Conservation (phyloP, 2,888 invertebrate species). For the Xestia sexstrigata region DNA sequence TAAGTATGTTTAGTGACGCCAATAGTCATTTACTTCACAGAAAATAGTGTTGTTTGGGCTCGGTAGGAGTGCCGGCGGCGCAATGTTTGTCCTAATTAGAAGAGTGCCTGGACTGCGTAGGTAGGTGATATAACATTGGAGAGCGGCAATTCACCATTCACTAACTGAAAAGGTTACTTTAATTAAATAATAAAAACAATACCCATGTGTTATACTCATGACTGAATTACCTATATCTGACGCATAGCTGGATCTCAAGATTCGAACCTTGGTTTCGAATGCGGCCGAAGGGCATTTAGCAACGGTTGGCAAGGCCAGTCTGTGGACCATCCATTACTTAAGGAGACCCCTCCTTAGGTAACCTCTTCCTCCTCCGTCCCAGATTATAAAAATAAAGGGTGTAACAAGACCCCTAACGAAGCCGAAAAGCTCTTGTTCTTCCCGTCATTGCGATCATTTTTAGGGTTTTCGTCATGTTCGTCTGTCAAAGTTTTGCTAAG, state of each 20-base stretch:
- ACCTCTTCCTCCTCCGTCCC: too few relatives aligned
- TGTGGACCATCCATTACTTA: background rate
- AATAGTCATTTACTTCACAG: background rate
- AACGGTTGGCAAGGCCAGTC: background rate
- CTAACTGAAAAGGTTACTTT: background rate
- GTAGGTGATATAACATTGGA: background rate
- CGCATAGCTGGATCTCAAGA: background rate
- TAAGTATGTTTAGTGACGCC: background rate
- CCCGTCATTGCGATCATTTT: too few relatives aligned
- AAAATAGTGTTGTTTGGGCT: slow-evolving; percentile 3
- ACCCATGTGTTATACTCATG: background rate
- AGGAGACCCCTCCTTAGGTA: too few relatives aligned
- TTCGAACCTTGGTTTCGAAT: too few relatives aligned
- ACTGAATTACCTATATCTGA: background rate
- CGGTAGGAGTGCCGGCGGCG: background rate
- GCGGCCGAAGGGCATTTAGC: too few relatives aligned
- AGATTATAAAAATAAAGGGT: too few relatives aligned
- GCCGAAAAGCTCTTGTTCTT: too few relatives aligned
- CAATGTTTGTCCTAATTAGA: background rate
- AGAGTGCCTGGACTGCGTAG: slow-evolving; percentile 2
- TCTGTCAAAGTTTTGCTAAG: too few relatives aligned
- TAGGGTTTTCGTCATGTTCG: too few relatives aligned
- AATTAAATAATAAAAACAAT: background rate
- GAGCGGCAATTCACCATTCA: background rate
- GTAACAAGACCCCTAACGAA: too few relatives aligned